A percentile compares a stretch with the other conserved stretches of the same genome.
Evolutionary conservation across 1,140 invertebrate species (phyloP).

Genomic region (Cydia strobilella): DNA sequence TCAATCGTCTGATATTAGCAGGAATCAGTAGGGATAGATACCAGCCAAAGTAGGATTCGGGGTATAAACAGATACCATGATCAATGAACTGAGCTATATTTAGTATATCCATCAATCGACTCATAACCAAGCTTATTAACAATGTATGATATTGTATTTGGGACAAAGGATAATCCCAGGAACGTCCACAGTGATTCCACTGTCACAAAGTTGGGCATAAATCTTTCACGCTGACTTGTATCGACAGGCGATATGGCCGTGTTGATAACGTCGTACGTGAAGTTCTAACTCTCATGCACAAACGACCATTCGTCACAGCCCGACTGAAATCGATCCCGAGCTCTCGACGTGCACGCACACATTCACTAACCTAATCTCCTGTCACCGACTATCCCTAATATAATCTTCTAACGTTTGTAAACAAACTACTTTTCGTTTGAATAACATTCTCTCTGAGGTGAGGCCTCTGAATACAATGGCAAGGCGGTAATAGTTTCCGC

Average conservation of each 20-base stretch:
- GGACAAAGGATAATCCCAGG: conserved; percentile 68
- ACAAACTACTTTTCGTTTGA: conserved; percentile 76
- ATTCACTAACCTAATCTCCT: conserved; percentile 46
- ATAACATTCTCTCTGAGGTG: conserved; percentile 69
- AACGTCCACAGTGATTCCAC: conserved; percentile 61
- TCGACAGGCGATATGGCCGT: conserved; percentile 46
- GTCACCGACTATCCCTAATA: conserved; percentile 59
- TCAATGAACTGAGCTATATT: conserved; percentile 31
- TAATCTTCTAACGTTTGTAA: conserved; percentile 63
- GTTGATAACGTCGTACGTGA: background rate
- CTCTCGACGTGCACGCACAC: conserved; percentile 48
- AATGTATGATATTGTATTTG: conserved; percentile 53
- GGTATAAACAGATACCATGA: background rate
- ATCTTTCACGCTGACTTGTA: conserved; percentile 68
- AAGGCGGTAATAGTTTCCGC: conserved; percentile 76
- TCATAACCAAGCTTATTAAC: conserved; percentile 45
- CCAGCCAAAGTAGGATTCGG: background rate
- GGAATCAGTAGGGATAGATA: background rate
- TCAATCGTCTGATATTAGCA: too few relatives aligned
- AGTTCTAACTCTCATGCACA: background rate
- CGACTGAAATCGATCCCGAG: conserved; percentile 40
- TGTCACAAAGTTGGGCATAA: conserved; percentile 71
- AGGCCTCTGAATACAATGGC: conserved; percentile 72
- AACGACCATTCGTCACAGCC: background rate
- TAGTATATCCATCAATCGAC: conserved; percentile 36